Evolutionary conservation across 2,888 invertebrate genomes (phyloP).

Genomic region (Hypolimnas misippus): DNA sequence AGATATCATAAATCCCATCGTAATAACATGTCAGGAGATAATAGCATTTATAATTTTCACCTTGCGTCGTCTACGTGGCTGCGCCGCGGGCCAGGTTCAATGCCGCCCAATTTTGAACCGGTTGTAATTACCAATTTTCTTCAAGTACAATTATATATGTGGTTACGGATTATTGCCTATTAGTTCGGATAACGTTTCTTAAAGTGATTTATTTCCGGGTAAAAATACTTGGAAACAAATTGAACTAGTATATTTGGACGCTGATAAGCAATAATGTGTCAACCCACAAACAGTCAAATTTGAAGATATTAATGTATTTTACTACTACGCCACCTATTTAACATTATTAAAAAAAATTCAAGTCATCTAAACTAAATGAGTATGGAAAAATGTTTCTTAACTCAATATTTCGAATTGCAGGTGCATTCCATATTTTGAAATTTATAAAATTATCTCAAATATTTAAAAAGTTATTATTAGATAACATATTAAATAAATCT

Average conservation of each 20-base stretch:
- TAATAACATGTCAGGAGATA: slow-evolving; percentile 58
- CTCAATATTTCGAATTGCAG: no score
- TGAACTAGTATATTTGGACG: neutral
- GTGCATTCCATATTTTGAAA: no score
- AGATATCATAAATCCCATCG: slow-evolving; percentile 47
- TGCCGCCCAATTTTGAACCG: slow-evolving; percentile 60
- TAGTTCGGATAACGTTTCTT: slow-evolving; percentile 17
- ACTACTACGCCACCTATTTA: no score
- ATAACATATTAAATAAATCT: no score
- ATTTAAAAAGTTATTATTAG: no score
- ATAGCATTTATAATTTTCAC: slow-evolving; percentile 58
- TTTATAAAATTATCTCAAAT: no score
- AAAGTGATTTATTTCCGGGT: neutral
- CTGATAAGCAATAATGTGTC: neutral
- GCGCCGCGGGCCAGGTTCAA: slow-evolving; percentile 55
- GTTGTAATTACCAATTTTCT: slow-evolving; percentile 63
- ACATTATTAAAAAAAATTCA: no score
- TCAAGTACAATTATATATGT: slow-evolving; percentile 42
- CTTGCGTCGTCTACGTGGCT: slow-evolving; percentile 44
- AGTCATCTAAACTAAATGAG: no score
- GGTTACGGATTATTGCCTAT: slow-evolving; percentile 32
- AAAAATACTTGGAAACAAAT: neutral
- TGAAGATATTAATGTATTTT: no score
- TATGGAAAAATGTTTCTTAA: no score
- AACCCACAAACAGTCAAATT: no score